These are phyloP conservation scores for Dysidea cf. avara DNA, from an alignment of 37 sponge, comb jelly and placozoan species.

Conservation along the genomic window DNA sequence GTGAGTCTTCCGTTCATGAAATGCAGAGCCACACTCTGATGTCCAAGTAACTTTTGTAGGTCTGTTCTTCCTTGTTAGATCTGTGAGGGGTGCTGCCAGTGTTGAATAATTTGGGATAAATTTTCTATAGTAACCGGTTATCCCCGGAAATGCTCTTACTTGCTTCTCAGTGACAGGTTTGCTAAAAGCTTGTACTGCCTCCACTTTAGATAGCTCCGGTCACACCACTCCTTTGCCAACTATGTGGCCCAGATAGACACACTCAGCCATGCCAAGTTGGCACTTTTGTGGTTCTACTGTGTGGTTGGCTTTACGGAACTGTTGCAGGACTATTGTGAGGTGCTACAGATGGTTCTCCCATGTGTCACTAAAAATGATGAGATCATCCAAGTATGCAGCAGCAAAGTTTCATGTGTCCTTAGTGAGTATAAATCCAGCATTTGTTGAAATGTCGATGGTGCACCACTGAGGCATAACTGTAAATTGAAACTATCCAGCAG, in stretches of 20 bases:
- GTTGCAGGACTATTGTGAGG: not conserved
- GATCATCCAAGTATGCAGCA: slow-evolving; percentile 19
- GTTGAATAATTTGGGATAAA: slow-evolving; percentile 32
- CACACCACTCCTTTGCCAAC: slow-evolving; percentile 13
- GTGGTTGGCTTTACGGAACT: not conserved
- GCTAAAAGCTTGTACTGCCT: not conserved
- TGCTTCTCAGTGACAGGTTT: too few species aligned
- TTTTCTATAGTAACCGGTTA: not conserved
- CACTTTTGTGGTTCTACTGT: too few species aligned
- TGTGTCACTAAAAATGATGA: slow-evolving; percentile 1
- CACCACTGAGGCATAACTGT: not conserved
- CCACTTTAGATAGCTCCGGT: slow-evolving; percentile 16
- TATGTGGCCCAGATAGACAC: slow-evolving; percentile 18
- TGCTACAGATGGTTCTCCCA: slow-evolving; percentile 27
- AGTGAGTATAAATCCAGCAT: not conserved
- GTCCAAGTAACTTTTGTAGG: too few species aligned
- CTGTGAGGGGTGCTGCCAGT: slow-evolving; percentile 27
- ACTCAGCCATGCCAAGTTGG: too few species aligned
- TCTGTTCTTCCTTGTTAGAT: too few species aligned
- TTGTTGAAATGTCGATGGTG: not conserved
- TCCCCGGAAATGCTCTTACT: slow-evolving; percentile 3
- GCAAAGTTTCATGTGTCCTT: not conserved
- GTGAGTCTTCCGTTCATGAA: too few species aligned
- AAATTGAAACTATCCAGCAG: not conserved
- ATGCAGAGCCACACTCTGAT: slow-evolving; percentile 8